Base-by-base conservation (phyloP, 2,888 invertebrate species). In the Amiota communis region DNA sequence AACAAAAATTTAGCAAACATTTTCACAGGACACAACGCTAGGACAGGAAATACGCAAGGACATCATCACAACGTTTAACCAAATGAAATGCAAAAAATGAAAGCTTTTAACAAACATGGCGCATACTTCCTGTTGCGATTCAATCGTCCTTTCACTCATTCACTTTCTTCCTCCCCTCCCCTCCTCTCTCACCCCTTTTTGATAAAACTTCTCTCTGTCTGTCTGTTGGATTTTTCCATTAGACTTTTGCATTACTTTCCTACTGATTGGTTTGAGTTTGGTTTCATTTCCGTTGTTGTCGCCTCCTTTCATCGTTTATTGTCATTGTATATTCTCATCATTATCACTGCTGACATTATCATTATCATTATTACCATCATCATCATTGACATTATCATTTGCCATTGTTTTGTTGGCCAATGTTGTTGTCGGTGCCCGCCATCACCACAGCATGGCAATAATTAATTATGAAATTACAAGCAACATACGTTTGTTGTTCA, bases 381-480 rank as follows among this genome's bases (percentile, higher is more conserved):
- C 6, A 6, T 36, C 36, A 36, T 36, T 36, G 6, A 4, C 36
- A 36, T 36, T 36, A 36, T 36, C 36, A 36, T 36, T 36, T 36
- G 36, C 36, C 36, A 36, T 47, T 65, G 65, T 59, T 59, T 59
- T 59, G 23, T 59, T 59, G 59, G 59, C 23, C 59, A n/a, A 59
- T 59, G 59, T 11, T 59, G 59, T 23, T 20, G 17, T 59, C 23
- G 17, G 11, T 12, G 59, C 20, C 17, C 48, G 48, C 48, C 36
- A 63, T 63, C 65, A 49, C 65, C 65, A 65, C 23, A 12, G 67
- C 53, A 74, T 71, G 77, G 80, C 81, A 86, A 85, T 87, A 87
- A 87, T 87, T 87, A 87, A 87, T 87, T 87, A 85, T 85, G 82
- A 82, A 84, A 86, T 83, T 80, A 82, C 80, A 78, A 78, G 70